These are phyloP conservation scores for Ictalurus furcatus DNA, from an alignment of 2,113 vertebrate species.

Conservation along the genomic window DNA sequence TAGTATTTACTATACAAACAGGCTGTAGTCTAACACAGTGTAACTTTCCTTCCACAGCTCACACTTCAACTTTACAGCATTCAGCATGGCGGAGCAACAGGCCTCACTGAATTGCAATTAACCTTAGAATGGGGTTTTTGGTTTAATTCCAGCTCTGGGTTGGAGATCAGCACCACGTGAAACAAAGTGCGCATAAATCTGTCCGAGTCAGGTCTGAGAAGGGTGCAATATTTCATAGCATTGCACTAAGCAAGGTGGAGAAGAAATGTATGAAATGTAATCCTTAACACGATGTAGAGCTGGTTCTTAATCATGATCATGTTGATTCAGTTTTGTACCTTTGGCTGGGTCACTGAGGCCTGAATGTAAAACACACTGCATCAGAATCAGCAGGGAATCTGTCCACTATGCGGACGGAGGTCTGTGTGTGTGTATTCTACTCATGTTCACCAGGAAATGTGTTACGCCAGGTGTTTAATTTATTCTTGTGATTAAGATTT, in stretches of 20 bases:
- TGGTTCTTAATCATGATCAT: background rate
- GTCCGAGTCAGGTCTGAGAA: conserved; percentile 23
- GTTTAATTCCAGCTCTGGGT: conserved; percentile 39
- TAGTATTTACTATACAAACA: background rate
- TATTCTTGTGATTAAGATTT: conserved; percentile 50
- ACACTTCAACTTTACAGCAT: background rate
- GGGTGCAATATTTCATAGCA: conserved; percentile 35
- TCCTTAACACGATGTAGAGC: background rate
- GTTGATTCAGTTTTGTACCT: conserved; percentile 10
- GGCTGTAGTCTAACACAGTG: background rate
- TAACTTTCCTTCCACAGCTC: conserved; percentile 1
- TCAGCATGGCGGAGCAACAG: conserved; percentile 9
- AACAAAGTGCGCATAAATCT: conserved; percentile 24
- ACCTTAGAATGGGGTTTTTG: conserved; percentile 26
- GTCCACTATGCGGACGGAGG: background rate
- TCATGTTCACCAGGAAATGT: conserved; percentile 17
- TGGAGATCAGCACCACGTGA: conserved; percentile 25
- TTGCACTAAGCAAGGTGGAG: background rate
- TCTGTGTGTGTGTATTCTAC: conserved; percentile 21
- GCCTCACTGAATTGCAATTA: conserved; percentile 36
- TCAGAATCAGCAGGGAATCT: conserved; percentile 8
- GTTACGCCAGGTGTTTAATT: conserved; percentile 50
- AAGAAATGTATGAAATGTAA: conserved; percentile 2
- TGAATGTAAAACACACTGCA: conserved; percentile 16
- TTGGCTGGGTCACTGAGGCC: conserved; percentile 19